Conservation (phyloP, 2,113 vertebrate genomes). For the Reinhardtius hippoglossoides region DNA sequence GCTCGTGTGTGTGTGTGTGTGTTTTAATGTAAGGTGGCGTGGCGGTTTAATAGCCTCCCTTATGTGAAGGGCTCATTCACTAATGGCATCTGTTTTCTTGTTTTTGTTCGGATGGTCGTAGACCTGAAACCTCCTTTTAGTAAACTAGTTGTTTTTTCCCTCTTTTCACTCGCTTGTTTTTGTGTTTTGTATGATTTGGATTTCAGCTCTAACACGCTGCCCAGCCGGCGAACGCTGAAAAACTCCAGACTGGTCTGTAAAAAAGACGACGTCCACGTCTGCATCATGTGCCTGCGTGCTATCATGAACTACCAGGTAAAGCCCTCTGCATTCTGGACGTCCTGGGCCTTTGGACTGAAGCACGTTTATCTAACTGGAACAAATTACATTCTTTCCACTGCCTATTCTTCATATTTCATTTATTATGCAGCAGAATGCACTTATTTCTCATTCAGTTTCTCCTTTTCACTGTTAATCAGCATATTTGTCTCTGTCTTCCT, state of each 20-base stretch:
- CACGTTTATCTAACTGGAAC: slow-evolving; percentile 33
- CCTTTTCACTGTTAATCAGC: slow-evolving; percentile 33
- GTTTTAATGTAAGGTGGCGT: slow-evolving; percentile 48
- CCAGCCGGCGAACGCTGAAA: slow-evolving; percentile 92
- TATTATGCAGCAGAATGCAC: slow-evolving; percentile 28
- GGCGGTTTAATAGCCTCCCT: slow-evolving; percentile 61
- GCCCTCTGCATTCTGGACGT: background rate
- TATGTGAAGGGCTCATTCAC: slow-evolving; percentile 34
- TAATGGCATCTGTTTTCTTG: slow-evolving; percentile 60
- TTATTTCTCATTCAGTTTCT: slow-evolving; percentile 31
- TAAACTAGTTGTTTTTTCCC: background rate
- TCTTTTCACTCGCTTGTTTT: slow-evolving; percentile 1
- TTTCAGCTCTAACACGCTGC: slow-evolving; percentile 90
- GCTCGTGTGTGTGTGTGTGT: slow-evolving; percentile 44
- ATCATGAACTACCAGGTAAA: slow-evolving; percentile 99
- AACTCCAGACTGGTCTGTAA: slow-evolving; percentile 96
- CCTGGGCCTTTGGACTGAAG: too few relatives aligned
- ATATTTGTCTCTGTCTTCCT: slow-evolving; percentile 44
- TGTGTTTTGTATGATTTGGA: background rate
- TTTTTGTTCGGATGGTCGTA: slow-evolving; percentile 3
- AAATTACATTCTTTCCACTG: background rate
- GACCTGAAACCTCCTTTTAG: background rate
- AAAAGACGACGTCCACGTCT: slow-evolving; percentile 97
- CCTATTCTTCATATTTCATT: slow-evolving; percentile 39
- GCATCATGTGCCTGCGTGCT: slow-evolving; percentile 96